phyloP scores from a whole-genome alignment of 2,888 invertebrate genomes.

The Antheraea assamensis region DNA sequence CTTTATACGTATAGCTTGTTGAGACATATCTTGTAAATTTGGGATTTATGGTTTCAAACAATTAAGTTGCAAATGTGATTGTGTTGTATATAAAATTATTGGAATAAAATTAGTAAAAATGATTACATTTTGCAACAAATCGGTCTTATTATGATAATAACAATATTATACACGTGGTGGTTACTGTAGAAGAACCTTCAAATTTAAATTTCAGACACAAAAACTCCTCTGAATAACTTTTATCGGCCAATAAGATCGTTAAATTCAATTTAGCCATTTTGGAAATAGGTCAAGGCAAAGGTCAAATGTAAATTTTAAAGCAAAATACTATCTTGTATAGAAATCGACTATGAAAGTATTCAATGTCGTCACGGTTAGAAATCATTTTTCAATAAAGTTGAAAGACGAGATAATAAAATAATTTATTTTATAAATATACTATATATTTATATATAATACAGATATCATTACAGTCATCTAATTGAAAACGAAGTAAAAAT shows the following conservation, averaged over 20 bases:
- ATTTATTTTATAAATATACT: too few species aligned
- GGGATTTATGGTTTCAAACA: conserved; percentile 19
- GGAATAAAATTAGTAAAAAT: conserved; percentile 19
- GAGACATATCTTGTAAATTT: conserved; percentile 19
- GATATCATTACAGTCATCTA: too few species aligned
- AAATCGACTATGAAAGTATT: too few species aligned
- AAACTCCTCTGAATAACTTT: too few species aligned
- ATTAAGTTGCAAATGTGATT: conserved; percentile 50
- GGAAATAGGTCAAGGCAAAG: too few species aligned
- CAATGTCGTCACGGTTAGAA: too few species aligned
- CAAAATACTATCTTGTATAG: too few species aligned
- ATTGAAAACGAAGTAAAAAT: neutral
- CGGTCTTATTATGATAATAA: neutral
- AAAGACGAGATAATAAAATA: too few species aligned
- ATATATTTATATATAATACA: too few species aligned
- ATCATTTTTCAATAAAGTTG: neutral
- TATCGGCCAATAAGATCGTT: too few species aligned
- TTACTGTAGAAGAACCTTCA: neutral
- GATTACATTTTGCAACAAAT: neutral
- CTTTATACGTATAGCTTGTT: conserved; percentile 57
- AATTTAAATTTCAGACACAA: neutral
- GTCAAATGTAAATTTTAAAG: too few species aligned
- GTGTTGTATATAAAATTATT: conserved; percentile 46
- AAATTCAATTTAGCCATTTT: too few species aligned
- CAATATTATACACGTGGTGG: neutral